Percentiles rank a stretch among this genome's conserved stretches.
phyloP scores from a whole-genome alignment of 2,888 invertebrate genomes.

The Mythimna lalbum region DNA sequence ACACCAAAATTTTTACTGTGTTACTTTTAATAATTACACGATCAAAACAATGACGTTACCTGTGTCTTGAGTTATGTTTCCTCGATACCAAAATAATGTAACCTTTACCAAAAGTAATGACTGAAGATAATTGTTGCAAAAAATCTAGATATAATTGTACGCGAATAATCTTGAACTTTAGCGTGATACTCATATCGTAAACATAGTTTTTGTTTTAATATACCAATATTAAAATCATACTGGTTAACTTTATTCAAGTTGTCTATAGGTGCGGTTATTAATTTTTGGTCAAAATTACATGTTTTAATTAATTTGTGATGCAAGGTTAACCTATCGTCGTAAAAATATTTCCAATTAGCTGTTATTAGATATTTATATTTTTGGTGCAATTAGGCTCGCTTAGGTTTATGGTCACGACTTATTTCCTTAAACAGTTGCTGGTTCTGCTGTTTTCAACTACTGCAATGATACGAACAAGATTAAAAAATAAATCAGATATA shows the following conservation, averaged over 20 bases:
- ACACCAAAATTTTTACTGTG: background rate
- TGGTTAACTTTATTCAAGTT: conserved; percentile 4
- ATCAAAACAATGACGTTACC: conserved; percentile 44
- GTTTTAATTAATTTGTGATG: conserved; percentile 18
- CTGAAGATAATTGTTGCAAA: conserved; percentile 60
- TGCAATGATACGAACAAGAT: background rate
- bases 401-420: background rate
- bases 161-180: conserved; percentile 58
- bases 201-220: conserved; percentile 52
- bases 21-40: conserved; percentile 1
- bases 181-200: conserved; percentile 41
- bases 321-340: conserved; percentile 14
- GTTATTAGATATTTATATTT: background rate
- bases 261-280: conserved; percentile 32
- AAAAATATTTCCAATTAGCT: conserved; percentile 21
- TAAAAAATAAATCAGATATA: too few species aligned
- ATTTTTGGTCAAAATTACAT: background rate
- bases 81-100: conserved; percentile 58
- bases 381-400: conserved; percentile 13
- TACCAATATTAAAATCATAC: conserved; percentile 27
- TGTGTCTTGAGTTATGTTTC: conserved; percentile 19
- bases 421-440: background rate
- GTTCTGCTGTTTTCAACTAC: background rate
- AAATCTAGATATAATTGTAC: conserved; percentile 58
- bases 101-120: conserved; percentile 58